A percentile compares a stretch with the other conserved stretches of the same genome.
These are phyloP conservation scores for Coreoperca whiteheadi DNA, from an alignment of 2,113 vertebrate species.

Conservation along the genomic window DNA sequence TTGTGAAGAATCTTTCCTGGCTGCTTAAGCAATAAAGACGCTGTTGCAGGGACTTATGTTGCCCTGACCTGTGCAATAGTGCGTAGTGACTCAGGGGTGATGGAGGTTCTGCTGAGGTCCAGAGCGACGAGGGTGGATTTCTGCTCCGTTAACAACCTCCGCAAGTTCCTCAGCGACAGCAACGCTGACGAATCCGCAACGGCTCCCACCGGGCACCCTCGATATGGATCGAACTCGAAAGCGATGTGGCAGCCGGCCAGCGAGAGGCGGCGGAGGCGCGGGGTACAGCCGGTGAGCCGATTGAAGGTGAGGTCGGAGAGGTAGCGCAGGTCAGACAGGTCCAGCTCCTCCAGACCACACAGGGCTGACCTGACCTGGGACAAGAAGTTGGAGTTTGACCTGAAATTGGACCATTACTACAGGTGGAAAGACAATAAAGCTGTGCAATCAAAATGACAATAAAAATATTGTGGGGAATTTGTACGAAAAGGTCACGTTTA, in stretches of 20 bases:
- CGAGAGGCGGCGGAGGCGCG: constrained; percentile 79
- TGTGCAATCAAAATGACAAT: not conserved
- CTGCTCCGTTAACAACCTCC: constrained; percentile 80
- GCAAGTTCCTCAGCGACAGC: constrained; percentile 86
- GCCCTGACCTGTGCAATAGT: constrained; percentile 80
- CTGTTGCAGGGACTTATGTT: constrained; percentile 2
- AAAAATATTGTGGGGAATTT: not conserved
- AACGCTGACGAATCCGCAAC: constrained; percentile 79
- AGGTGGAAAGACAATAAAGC: constrained; percentile 3
- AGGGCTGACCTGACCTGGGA: constrained; percentile 77
- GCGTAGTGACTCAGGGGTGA: constrained; percentile 83
- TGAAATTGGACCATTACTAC: not conserved
- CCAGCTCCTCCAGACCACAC: constrained; percentile 85
- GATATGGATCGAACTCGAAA: constrained; percentile 85
- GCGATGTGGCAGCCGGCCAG: constrained; percentile 88
- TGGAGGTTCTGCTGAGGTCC: constrained; percentile 87
- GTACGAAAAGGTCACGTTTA: not conserved
- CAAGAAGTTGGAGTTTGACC: not conserved
- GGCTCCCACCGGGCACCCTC: constrained; percentile 64
- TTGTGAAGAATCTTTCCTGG: not conserved
- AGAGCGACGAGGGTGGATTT: constrained; percentile 77
- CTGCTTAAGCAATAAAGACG: not conserved
- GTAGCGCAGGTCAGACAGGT: constrained; percentile 85
- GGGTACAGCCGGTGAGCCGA: constrained; percentile 84
- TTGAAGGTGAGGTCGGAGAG: constrained; percentile 88